These are phyloP conservation scores for Strigamia crassipes DNA, from an alignment of 2,888 invertebrate species.

Conservation along the genomic window DNA sequence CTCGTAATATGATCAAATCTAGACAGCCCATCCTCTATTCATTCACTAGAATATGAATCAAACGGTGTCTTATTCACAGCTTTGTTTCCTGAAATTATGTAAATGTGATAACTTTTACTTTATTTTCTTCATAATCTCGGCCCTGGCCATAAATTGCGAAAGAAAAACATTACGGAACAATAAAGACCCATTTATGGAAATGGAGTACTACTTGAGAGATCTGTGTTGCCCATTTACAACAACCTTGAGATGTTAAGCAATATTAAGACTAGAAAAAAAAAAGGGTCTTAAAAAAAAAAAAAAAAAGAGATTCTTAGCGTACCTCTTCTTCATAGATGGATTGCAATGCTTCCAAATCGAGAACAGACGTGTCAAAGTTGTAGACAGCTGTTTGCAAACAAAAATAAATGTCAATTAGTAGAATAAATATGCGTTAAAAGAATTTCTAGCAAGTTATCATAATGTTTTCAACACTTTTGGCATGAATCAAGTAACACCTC, in stretches of 20 bases:
- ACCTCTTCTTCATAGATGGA: conserved; percentile 75
- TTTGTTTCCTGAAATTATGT: background rate
- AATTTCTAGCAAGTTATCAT: conserved; percentile 4
- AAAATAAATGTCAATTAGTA: conserved; percentile 33
- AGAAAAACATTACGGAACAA: conserved; percentile 3
- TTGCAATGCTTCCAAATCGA: conserved; percentile 84
- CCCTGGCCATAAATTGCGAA: background rate
- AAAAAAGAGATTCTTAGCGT: background rate
- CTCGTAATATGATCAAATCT: background rate
- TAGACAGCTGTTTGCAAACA: conserved; percentile 69
- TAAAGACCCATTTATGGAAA: background rate
- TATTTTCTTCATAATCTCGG: background rate
- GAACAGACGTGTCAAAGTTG: conserved; percentile 85
- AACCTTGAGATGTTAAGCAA: conserved; percentile 10
- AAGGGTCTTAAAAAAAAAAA: background rate
- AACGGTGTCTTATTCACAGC: background rate
- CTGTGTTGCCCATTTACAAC: conserved; percentile 4
- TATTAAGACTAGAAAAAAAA: background rate
- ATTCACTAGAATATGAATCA: background rate
- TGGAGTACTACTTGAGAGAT: background rate
- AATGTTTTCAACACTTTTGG: conserved; percentile 4
- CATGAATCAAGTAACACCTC: conserved; percentile 10
- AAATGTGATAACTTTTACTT: background rate
- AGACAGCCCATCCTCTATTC: background rate
- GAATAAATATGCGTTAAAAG: background rate